A percentile compares a stretch with the other conserved stretches of the same genome.
Conservation (phyloP, 2,888 invertebrate genomes). For the Mamestra brassicae region DNA sequence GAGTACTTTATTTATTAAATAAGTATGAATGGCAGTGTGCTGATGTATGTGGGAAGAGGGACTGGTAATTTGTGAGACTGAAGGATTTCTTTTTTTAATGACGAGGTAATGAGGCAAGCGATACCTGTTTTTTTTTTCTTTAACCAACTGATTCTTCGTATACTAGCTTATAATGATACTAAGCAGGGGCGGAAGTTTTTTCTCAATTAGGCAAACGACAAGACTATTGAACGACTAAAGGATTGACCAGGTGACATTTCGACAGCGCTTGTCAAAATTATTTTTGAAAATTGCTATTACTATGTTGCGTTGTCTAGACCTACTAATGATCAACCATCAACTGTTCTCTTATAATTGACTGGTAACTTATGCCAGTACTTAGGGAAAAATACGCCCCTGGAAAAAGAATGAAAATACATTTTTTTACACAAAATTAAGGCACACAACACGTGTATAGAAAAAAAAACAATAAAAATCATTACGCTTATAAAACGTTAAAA, state of each 20-base stretch:
- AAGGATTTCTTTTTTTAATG: slow-evolving; percentile 14
- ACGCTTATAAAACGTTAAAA: too few relatives aligned
- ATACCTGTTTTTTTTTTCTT: not conserved
- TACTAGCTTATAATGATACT: not conserved
- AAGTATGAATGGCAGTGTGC: slow-evolving; percentile 32
- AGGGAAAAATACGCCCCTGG: too few relatives aligned
- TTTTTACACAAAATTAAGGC: too few relatives aligned
- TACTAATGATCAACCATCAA: too few relatives aligned
- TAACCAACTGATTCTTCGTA: not conserved
- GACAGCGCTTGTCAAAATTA: too few relatives aligned
- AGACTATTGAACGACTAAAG: not conserved
- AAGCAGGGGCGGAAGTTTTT: not conserved
- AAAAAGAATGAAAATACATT: too few relatives aligned
- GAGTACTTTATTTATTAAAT: slow-evolving; percentile 48
- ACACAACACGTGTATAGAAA: too few relatives aligned
- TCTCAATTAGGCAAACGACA: not conserved
- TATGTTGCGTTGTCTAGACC: too few relatives aligned
- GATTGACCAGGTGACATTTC: not conserved
- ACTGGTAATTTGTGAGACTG: slow-evolving; percentile 13
- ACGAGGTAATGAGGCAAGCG: not conserved
- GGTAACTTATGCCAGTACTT: too few relatives aligned
- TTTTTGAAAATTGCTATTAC: too few relatives aligned
- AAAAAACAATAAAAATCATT: too few relatives aligned
- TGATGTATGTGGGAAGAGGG: slow-evolving; percentile 1
- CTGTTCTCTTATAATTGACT: too few relatives aligned